Percentiles rank a stretch among this genome's conserved stretches.
phyloP scores from a whole-genome alignment of 2,888 invertebrate species.

The Phania funesta region DNA sequence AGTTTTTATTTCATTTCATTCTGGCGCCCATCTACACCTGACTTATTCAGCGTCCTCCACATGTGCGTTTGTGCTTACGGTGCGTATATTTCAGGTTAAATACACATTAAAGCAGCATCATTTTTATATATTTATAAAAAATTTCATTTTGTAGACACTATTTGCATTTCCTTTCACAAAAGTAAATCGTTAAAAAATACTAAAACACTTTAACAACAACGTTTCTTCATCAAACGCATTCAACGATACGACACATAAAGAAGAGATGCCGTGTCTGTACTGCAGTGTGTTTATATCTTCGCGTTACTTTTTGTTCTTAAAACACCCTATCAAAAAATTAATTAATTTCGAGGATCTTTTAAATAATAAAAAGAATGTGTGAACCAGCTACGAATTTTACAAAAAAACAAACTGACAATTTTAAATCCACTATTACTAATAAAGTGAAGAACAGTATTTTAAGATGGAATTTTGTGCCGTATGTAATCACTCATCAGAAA shows the following conservation, averaged over 20 bases:
- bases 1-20: not conserved
- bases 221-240: no score
- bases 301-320: not conserved
- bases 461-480: not conserved
- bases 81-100: conserved; percentile 32
- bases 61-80: conserved; percentile 4
- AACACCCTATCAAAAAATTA: not conserved
- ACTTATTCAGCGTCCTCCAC: not conserved
- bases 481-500: no score
- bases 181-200: not conserved
- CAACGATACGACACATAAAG: conserved; percentile 30
- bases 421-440: conserved; percentile 37
- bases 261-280: not conserved
- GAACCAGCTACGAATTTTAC: conserved; percentile 6
- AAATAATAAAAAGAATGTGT: conserved; percentile 22
- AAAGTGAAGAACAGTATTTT: conserved; percentile 33
- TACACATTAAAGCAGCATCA: conserved; percentile 2
- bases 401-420: not conserved
- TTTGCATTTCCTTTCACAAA: not conserved
- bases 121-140: conserved; percentile 35
- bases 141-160: conserved; percentile 5
- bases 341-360: not conserved
- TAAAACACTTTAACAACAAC: no score
- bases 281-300: not conserved
- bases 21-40: conserved; percentile 58